Conservation (phyloP, 2,113 vertebrate genomes). For the Pituophis catenifer region DNA sequence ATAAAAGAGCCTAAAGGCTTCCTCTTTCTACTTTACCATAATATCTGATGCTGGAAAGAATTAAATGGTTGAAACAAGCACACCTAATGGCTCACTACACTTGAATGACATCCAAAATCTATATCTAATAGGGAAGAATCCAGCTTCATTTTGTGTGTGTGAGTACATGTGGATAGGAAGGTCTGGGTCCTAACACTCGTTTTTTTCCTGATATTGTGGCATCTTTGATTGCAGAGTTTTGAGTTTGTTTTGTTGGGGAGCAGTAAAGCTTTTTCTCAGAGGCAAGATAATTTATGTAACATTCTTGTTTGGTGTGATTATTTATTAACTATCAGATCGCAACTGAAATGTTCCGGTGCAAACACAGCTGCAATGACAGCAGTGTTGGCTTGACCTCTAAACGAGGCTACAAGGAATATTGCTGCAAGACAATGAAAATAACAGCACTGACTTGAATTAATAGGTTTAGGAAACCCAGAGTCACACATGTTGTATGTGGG, state of each 20-base stretch:
- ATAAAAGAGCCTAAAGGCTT: background rate
- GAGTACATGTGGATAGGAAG: background rate
- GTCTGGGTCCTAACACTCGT: background rate
- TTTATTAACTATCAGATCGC: background rate
- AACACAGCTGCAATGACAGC: background rate
- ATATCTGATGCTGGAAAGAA: background rate
- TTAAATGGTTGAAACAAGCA: background rate
- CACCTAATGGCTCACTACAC: background rate
- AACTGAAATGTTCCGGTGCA: background rate
- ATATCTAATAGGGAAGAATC: background rate
- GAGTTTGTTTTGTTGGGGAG: background rate
- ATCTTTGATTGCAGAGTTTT: background rate
- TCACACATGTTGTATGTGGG: background rate
- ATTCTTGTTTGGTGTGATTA: background rate
- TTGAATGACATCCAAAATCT: background rate
- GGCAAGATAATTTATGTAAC: background rate
- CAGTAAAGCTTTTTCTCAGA: background rate
- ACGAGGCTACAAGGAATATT: background rate
- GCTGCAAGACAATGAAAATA: background rate
- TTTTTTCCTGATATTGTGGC: background rate
- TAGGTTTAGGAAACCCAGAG: background rate
- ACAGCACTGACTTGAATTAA: background rate
- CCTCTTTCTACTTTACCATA: background rate
- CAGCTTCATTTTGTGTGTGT: background rate
- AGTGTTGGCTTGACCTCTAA: background rate